Evolutionary conservation across 1,140 invertebrate genomes (phyloP).

Genomic region (Subanguina moxae): DNA sequence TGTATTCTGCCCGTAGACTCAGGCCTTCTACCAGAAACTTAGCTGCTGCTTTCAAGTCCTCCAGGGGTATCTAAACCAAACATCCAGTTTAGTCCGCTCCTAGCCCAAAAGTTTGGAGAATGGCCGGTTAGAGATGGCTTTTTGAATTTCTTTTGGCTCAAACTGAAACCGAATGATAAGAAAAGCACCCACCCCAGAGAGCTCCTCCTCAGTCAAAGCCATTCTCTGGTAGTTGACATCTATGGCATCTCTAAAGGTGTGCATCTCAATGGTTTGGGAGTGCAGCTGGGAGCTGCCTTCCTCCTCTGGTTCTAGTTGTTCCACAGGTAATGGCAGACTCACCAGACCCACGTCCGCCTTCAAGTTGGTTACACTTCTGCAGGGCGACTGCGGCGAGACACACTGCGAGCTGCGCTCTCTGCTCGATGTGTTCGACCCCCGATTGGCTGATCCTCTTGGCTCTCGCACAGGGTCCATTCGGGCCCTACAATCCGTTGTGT

Average conservation of each 20-base stretch:
- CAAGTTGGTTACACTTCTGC: constrained; percentile 5
- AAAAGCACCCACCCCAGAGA: constrained; percentile 48
- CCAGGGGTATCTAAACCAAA: constrained; percentile 50
- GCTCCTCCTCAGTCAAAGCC: constrained; percentile 58
- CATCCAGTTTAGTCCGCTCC: too few species aligned
- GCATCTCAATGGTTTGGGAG: constrained; percentile 51
- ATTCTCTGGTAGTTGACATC: constrained; percentile 59
- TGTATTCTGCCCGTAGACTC: constrained; percentile 51
- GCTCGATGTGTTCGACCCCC: constrained; percentile 4
- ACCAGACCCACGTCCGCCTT: constrained; percentile 3
- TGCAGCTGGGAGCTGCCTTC: constrained; percentile 20
- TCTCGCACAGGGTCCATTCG: constrained; percentile 18
- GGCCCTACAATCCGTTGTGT: not conserved
- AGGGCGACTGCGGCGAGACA: constrained; percentile 25
- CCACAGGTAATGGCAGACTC: not conserved
- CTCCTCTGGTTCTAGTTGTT: constrained; percentile 8
- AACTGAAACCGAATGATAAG: too few species aligned
- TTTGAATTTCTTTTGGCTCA: too few species aligned
- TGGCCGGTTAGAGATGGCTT: too few species aligned
- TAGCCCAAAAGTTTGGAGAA: too few species aligned
- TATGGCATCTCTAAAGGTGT: constrained; percentile 56
- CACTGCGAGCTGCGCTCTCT: constrained; percentile 16
- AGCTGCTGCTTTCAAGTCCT: constrained; percentile 51
- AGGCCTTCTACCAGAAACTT: constrained; percentile 51
- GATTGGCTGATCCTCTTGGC: not conserved